Conservation (phyloP, 1,140 invertebrate species). For the Macrobrachium nipponense region DNA sequence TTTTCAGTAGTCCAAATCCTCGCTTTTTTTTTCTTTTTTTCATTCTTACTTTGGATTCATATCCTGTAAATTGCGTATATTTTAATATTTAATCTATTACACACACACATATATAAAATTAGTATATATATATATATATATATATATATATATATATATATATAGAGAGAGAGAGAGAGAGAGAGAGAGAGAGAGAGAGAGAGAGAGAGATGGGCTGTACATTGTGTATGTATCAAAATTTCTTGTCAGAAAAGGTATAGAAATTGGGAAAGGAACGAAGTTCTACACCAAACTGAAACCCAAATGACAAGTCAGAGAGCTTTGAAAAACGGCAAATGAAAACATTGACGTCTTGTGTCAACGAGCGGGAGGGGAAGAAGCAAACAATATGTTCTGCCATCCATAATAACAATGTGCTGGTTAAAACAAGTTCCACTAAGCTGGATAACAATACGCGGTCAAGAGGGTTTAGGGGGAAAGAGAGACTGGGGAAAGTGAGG, state of each 20-base stretch:
- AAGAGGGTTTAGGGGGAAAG: too few species aligned
- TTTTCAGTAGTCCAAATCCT: neutral
- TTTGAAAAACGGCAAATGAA: neutral
- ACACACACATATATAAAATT: neutral
- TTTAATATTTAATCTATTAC: neutral
- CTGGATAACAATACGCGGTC: too few species aligned
- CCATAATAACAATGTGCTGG: too few species aligned
- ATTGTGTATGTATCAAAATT: neutral
- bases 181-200: too few species aligned
- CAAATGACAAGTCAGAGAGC: too few species aligned
- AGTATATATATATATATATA: slow-evolving; percentile 11
- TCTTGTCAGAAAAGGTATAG: neutral
- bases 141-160: slow-evolving; percentile 12
- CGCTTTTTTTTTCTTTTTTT: too few species aligned
- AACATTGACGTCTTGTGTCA: neutral
- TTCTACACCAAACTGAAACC: too few species aligned
- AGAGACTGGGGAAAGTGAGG: neutral
- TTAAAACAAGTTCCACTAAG: too few species aligned
- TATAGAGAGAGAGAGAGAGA: too few species aligned
- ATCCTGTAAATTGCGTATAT: neutral
- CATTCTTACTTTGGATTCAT: too few species aligned
- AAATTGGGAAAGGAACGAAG: neutral
- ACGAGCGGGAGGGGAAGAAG: neutral
- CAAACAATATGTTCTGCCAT: neutral
- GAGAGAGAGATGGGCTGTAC: too few species aligned